Conservation (phyloP, 2,797 vertebrate species). For the Bufotes viridis region DNA sequence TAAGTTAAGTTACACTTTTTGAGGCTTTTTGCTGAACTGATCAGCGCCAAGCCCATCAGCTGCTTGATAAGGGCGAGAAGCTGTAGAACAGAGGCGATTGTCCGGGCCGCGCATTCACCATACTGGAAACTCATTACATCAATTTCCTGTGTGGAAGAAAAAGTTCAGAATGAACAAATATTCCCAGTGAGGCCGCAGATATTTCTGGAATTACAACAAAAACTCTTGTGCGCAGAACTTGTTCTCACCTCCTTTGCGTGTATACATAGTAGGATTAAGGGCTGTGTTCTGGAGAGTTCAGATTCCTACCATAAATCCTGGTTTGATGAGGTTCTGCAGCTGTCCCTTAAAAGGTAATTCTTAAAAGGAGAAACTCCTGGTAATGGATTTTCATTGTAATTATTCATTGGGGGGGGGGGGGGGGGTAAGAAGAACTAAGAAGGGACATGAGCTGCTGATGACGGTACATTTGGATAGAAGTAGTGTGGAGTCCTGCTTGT, state of each 20-base stretch:
- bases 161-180: slow-evolving; percentile 66
- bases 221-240: slow-evolving; percentile 6
- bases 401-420: neutral
- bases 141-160: slow-evolving; percentile 65
- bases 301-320: neutral
- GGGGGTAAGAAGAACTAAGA: neutral
- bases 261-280: neutral
- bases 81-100: slow-evolving; percentile 26
- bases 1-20: neutral
- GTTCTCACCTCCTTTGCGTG: slow-evolving; percentile 6
- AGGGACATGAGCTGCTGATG: neutral
- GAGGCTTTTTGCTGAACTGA: slow-evolving; percentile 35
- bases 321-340: neutral
- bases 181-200: slow-evolving; percentile 66
- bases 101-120: slow-evolving; percentile 42
- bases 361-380: neutral
- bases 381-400: neutral
- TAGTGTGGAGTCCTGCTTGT: neutral
- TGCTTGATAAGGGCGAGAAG: neutral
- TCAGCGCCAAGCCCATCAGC: slow-evolving; percentile 7
- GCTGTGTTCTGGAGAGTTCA: neutral
- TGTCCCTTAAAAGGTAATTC: neutral
- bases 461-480: neutral
- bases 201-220: slow-evolving; percentile 66
- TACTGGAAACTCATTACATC: slow-evolving; percentile 66